Percentiles rank a stretch among this genome's conserved stretches.
Evolutionary conservation across 1,140 invertebrate species (phyloP).

Genomic region (Coptotermes formosanus): DNA sequence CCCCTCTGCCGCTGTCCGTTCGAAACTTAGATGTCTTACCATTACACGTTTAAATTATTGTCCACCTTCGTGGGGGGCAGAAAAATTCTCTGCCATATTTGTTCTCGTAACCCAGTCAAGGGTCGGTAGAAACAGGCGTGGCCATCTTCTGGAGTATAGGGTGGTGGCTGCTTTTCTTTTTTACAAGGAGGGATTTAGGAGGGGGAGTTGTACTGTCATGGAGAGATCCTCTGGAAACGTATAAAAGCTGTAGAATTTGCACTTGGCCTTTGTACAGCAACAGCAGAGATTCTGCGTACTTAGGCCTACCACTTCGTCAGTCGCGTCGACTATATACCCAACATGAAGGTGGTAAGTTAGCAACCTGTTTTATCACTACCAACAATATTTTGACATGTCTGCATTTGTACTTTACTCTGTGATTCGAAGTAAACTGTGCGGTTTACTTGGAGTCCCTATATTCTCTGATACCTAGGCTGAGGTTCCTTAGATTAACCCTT

Average conservation of each 20-base stretch:
- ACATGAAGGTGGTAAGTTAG: conserved; percentile 14
- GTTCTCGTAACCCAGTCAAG: conserved; percentile 9
- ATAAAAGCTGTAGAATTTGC: neutral
- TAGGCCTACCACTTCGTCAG: neutral
- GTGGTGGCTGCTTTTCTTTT: neutral
- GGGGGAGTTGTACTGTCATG: neutral
- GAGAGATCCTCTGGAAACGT: neutral
- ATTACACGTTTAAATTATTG: conserved; percentile 6
- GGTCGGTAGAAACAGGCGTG: neutral
- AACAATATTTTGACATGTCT: no score
- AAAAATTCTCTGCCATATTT: neutral
- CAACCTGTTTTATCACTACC: neutral
- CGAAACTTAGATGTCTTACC: neutral
- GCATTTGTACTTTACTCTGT: no score
- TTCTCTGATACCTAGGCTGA: no score
- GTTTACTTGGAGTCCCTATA: no score
- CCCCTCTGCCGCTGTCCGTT: neutral
- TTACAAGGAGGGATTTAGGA: no score
- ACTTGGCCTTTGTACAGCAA: neutral
- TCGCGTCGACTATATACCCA: neutral
- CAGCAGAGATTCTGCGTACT: neutral
- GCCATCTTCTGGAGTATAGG: neutral
- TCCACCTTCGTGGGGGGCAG: neutral
- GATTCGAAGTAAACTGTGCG: no score
- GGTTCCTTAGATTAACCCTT: no score